Conservation (phyloP, 2,113 vertebrate species). For the Larimichthys polyactis region DNA sequence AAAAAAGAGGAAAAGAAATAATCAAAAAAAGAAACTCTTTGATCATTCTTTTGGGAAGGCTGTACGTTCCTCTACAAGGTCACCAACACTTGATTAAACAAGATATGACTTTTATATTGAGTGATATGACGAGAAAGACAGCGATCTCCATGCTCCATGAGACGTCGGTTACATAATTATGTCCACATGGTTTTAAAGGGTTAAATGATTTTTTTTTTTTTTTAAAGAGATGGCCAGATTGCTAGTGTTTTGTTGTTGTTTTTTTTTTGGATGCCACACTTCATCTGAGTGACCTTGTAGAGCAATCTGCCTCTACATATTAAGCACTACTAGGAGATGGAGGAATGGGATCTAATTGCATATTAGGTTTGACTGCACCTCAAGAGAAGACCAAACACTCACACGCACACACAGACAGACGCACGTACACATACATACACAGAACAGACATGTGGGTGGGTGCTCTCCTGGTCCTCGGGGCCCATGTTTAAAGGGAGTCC, state of each 20-base stretch:
- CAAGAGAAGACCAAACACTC: slow-evolving; percentile 82
- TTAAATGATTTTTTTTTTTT: slow-evolving; percentile 62
- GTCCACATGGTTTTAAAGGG: slow-evolving; percentile 79
- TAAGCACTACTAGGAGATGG: slow-evolving; percentile 79
- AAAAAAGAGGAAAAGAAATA: slow-evolving; percentile 1
- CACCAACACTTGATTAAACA: slow-evolving; percentile 60
- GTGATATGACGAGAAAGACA: slow-evolving; percentile 71
- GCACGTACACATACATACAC: slow-evolving; percentile 73
- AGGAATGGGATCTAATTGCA: slow-evolving; percentile 84
- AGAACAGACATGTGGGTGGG: slow-evolving; percentile 80
- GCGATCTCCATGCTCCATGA: slow-evolving; percentile 67
- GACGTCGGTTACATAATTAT: slow-evolving; percentile 66
- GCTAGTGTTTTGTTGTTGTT: slow-evolving; percentile 46
- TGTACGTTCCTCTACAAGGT: slow-evolving; percentile 81
- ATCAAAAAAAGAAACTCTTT: slow-evolving; percentile 69
- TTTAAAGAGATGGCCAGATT: slow-evolving; percentile 68
- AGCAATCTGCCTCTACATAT: slow-evolving; percentile 70
- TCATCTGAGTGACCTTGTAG: slow-evolving; percentile 77
- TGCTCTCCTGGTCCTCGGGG: slow-evolving; percentile 81
- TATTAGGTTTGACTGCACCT: slow-evolving; percentile 87
- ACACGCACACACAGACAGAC: slow-evolving; percentile 70
- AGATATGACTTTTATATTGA: slow-evolving; percentile 74
- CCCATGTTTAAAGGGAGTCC: slow-evolving; percentile 77
- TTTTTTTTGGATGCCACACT: slow-evolving; percentile 60
- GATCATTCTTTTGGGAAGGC: slow-evolving; percentile 80